Conservation (phyloP, 2,797 vertebrate species). For the Falco rusticolus region DNA sequence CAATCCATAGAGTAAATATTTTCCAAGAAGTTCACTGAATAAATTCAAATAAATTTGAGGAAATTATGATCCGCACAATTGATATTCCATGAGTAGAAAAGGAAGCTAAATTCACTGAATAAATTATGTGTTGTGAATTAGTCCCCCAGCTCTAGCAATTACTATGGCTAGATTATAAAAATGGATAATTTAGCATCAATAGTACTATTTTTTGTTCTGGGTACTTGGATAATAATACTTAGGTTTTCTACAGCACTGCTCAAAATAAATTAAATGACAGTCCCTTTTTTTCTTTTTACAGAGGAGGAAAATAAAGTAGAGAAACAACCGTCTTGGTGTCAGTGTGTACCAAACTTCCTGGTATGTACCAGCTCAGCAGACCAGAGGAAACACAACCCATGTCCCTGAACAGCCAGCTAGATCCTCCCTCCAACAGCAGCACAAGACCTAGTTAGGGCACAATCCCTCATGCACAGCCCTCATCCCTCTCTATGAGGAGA, state of each 20-base stretch:
- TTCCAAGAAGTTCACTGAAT: slow-evolving; percentile 53
- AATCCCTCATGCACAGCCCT: neutral
- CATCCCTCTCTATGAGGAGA: neutral
- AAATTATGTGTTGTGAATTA: slow-evolving; percentile 49
- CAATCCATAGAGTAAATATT: slow-evolving; percentile 65
- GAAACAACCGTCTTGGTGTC: neutral
- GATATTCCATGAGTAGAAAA: slow-evolving; percentile 48
- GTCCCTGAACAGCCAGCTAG: neutral
- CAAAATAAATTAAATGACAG: neutral
- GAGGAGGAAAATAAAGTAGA: neutral
- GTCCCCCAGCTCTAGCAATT: slow-evolving; percentile 34
- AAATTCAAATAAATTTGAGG: slow-evolving; percentile 60
- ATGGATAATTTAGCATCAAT: slow-evolving; percentile 11
- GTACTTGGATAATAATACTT: neutral
- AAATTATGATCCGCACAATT: slow-evolving; percentile 48
- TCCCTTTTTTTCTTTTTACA: neutral
- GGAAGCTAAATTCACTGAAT: slow-evolving; percentile 43
- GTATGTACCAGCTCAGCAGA: neutral
- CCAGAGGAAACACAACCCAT: neutral
- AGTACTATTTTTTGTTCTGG: neutral
- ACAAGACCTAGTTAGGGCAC: neutral
- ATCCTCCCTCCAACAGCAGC: neutral
- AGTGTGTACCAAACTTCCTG: neutral
- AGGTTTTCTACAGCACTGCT: neutral
- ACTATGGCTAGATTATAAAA: slow-evolving; percentile 37